Base-by-base conservation (phyloP, 2,888 invertebrate genomes). In the Luffia ferchaultella region DNA sequence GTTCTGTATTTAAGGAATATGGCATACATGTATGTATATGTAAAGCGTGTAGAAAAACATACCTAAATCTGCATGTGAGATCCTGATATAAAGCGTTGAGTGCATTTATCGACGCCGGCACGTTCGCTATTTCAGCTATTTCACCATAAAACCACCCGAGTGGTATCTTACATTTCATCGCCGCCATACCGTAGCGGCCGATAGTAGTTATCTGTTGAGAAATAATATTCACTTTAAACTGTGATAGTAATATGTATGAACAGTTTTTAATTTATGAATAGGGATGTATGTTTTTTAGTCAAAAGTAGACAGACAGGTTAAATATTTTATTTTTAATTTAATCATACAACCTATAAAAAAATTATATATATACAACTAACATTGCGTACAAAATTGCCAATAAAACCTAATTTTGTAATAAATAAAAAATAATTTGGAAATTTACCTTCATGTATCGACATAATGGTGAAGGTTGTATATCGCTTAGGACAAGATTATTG, bases 61-160 rank as follows among this genome's bases (percentile, higher is more conserved):
- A 77, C 79, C 83, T 73, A 55, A 82, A 83, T 51, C 79, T 64
- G 57, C 84, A 85, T 1, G 76, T 71, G 43, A 85, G 57, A 52
- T 85, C 84, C 55, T 85, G 76, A 3, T 80, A 73, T 54, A 85
- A 55, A 0, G 82, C 79, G 48, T 72, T 74, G 30, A 85, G 70
- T 2, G 83, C 76, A 53, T 71, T 79, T 20, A 82, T 57, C 1
- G 83, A 82, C 0, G 82, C 75, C 46, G 70, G 74, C 2, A 88
- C 88, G 54, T 89, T 90, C 16, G 89, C 88, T 12, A 95, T 82
- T 52, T 93, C 88, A 1, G 93, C 90, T 42, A 94, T 88, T 70
- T 96, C 96, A 0, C 97, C 97, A 68, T 94, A 97, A 75, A 96
- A 97, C 74, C 92, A 91, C n/a, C 96, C 97, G 41, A 96, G 83